These are phyloP conservation scores for Sphaeramia orbicularis DNA, from an alignment of 2,797 vertebrate species.

Conservation along the genomic window DNA sequence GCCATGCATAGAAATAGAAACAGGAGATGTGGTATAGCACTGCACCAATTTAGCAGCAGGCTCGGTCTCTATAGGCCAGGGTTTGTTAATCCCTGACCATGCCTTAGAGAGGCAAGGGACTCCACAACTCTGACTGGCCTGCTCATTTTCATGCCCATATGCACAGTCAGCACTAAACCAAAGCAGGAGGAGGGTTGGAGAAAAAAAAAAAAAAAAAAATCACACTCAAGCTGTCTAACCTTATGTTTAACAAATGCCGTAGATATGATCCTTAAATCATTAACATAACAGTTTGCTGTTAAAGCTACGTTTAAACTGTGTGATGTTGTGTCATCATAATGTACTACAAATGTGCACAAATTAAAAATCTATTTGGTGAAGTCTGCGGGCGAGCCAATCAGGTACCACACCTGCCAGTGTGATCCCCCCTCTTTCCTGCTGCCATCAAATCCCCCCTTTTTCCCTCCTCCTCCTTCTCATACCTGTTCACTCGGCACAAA, in stretches of 20 bases:
- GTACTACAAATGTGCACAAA: slow-evolving; percentile 62
- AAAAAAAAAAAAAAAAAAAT: slow-evolving; percentile 9
- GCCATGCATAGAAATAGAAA: slow-evolving; percentile 54
- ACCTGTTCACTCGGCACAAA: slow-evolving; percentile 76
- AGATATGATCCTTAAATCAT: slow-evolving; percentile 68
- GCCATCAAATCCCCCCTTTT: slow-evolving; percentile 39
- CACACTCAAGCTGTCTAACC: slow-evolving; percentile 36
- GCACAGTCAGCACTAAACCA: slow-evolving; percentile 77
- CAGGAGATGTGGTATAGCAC: slow-evolving; percentile 54
- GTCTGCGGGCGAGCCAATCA: slow-evolving; percentile 50
- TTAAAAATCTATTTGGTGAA: slow-evolving; percentile 57
- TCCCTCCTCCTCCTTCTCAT: slow-evolving; percentile 56
- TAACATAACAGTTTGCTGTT: slow-evolving; percentile 69
- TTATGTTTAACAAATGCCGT: slow-evolving; percentile 72
- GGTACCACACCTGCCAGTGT: slow-evolving; percentile 44
- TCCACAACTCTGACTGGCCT: slow-evolving; percentile 57
- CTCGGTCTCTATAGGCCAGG: slow-evolving; percentile 71
- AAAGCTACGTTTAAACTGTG: slow-evolving; percentile 74
- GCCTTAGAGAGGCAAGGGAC: slow-evolving; percentile 67
- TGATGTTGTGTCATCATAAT: slow-evolving; percentile 65
- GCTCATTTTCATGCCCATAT: slow-evolving; percentile 77
- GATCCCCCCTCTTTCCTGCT: slow-evolving; percentile 39
- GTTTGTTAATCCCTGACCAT: slow-evolving; percentile 81
- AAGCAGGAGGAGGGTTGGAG: slow-evolving; percentile 4
- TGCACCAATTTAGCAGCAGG: slow-evolving; percentile 76